Evolutionary conservation across 2,113 vertebrate species (phyloP).

Genomic region (Sebastes schlegelii): DNA sequence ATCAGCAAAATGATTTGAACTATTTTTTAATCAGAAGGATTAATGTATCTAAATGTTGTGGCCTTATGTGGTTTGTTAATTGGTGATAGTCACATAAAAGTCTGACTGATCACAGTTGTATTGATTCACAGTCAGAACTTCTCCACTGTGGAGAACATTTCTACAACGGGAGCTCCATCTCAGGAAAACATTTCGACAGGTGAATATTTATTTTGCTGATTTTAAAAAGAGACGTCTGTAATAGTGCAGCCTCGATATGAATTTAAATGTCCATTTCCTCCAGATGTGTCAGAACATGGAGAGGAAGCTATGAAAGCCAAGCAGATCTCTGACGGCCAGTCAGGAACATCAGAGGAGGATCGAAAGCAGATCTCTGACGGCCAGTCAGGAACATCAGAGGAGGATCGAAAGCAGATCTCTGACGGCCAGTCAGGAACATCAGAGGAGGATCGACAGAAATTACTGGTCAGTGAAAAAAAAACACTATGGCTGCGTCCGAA

Average conservation of each 20-base stretch:
- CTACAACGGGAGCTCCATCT: slow-evolving; percentile 30
- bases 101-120: slow-evolving; percentile 37
- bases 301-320: slow-evolving; percentile 17
- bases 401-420: not conserved
- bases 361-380: not conserved
- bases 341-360: slow-evolving; percentile 9
- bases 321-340: slow-evolving; percentile 6
- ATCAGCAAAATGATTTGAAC: not conserved
- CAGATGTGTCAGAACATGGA: slow-evolving; percentile 43
- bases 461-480: slow-evolving; percentile 57
- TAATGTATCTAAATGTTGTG: not conserved
- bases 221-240: not conserved
- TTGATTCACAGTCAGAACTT: slow-evolving; percentile 69
- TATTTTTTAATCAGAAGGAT: not conserved
- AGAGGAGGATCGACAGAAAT: slow-evolving; percentile 41
- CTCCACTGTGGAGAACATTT: slow-evolving; percentile 50
- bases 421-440: slow-evolving; percentile 22
- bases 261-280: slow-evolving; percentile 25
- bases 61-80: slow-evolving; percentile 1
- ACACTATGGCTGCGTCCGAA: too few species aligned
- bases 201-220: slow-evolving; percentile 37
- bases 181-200: slow-evolving; percentile 58
- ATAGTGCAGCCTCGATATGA: not conserved
- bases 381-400: slow-evolving; percentile 17
- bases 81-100: not conserved